Evolutionary conservation across 2,113 vertebrate genomes (phyloP).

Genomic region (Anolis sagrei): DNA sequence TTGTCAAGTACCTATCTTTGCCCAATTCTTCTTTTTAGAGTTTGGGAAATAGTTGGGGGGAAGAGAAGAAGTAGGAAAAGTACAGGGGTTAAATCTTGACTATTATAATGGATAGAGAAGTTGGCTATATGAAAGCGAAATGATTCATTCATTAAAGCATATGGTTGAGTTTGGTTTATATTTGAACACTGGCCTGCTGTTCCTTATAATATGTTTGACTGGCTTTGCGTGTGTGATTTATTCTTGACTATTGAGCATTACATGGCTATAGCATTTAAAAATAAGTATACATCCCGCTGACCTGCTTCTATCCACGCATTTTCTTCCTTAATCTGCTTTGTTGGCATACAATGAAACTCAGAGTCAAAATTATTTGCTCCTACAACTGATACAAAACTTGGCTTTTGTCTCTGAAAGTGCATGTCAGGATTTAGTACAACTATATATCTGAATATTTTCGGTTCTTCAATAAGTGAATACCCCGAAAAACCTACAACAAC

Average conservation of each 20-base stretch:
- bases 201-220: constrained; percentile 69
- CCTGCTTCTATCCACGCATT: neutral
- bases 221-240: constrained; percentile 47
- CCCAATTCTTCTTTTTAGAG: constrained; percentile 28
- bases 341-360: constrained; percentile 4
- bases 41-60: constrained; percentile 33
- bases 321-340: constrained; percentile 38
- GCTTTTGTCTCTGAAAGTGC: constrained; percentile 24
- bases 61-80: constrained; percentile 11
- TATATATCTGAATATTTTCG: constrained; percentile 26
- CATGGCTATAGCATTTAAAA: constrained; percentile 9
- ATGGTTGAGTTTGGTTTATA: constrained; percentile 67
- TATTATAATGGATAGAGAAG: constrained; percentile 65
- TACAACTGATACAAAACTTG: constrained; percentile 9
- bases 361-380: constrained; percentile 29
- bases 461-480: constrained; percentile 16
- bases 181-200: constrained; percentile 62
- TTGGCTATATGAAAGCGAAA: constrained; percentile 71
- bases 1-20: neutral
- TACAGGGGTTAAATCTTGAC: constrained; percentile 58
- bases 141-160: constrained; percentile 75
- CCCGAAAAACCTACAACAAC: too few species aligned
- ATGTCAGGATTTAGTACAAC: constrained; percentile 31
- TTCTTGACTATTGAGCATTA: constrained; percentile 10
- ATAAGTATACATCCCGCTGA: neutral